phyloP scores from a whole-genome alignment of 2,888 invertebrate species.

The Lasius fuliginosus region DNA sequence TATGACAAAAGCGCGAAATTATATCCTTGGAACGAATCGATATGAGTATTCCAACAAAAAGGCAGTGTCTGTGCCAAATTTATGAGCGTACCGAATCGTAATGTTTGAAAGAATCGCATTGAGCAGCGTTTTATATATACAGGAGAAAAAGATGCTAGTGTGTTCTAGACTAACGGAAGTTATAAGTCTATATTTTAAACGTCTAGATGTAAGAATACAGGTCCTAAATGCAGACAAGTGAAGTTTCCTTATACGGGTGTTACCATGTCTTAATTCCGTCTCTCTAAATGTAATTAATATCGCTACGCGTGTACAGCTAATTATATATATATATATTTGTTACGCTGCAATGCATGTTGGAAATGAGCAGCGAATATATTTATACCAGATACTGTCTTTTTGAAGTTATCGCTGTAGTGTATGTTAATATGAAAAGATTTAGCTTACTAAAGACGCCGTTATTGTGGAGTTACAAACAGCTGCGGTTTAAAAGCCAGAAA shows the following conservation, averaged over 20 bases:
- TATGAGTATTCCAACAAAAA: conserved; percentile 49
- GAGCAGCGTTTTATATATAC: conserved; percentile 37
- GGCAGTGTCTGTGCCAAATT: conserved; percentile 63
- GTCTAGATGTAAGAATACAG: conserved; percentile 57
- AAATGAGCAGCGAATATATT: conserved; percentile 42
- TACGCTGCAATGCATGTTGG: conserved; percentile 38
- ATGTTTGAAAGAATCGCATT: conserved; percentile 43
- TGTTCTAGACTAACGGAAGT: conserved; percentile 52
- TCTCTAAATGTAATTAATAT: conserved; percentile 66
- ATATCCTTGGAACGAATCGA: conserved; percentile 40
- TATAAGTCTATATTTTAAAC: conserved; percentile 67
- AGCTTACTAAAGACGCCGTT: conserved; percentile 41
- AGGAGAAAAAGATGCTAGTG: conserved; percentile 11
- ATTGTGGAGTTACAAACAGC: conserved; percentile 17
- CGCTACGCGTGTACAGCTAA: conserved; percentile 61
- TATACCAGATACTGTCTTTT: conserved; percentile 64
- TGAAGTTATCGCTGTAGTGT: conserved; percentile 43
- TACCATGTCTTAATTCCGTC: conserved; percentile 67
- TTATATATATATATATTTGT: conserved; percentile 44
- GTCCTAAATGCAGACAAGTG: conserved; percentile 49
- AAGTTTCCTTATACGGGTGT: conserved; percentile 60
- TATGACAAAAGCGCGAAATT: conserved; percentile 12
- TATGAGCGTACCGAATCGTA: conserved; percentile 15
- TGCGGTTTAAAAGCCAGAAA: conserved; percentile 25
- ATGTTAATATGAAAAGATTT: conserved; percentile 35